Evolutionary conservation across 1,140 invertebrate species (phyloP).

Genomic region (Stegodyphus mimosarum): DNA sequence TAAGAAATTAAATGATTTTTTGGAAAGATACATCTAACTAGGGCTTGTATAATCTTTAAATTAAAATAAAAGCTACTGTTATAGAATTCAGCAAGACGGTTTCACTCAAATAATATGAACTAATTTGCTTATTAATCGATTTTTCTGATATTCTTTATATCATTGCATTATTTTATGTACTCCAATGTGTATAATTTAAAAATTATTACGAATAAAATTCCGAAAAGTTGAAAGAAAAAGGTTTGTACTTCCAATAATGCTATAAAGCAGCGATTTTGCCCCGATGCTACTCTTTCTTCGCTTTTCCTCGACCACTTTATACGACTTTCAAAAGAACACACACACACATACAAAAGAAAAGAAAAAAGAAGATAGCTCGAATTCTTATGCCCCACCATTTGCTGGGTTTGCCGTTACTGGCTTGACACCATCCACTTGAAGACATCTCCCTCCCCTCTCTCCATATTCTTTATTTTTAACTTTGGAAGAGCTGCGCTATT

Average conservation of each 20-base stretch:
- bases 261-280: not conserved
- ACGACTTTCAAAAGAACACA: constrained; percentile 33
- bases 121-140: no score
- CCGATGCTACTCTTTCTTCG: not conserved
- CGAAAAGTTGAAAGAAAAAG: constrained; percentile 12
- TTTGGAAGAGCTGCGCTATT: constrained; percentile 48
- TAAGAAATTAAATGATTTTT: no score
- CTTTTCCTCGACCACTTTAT: constrained; percentile 29
- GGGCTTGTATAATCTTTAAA: no score
- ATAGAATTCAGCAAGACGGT: no score
- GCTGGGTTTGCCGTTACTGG: constrained; percentile 56
- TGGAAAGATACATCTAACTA: no score
- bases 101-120: no score
- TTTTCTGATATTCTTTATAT: no score
- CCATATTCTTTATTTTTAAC: constrained; percentile 10
- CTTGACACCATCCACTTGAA: constrained; percentile 57
- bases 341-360: not conserved
- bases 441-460: constrained; percentile 25
- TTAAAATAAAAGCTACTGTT: no score
- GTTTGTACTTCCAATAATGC: constrained; percentile 12
- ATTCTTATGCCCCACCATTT: constrained; percentile 56
- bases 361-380: constrained; percentile 26
- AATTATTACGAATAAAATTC: no score
- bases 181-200: no score
- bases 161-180: no score